Percentiles rank a stretch among this genome's conserved stretches.
These are phyloP conservation scores for Eristalis pertinax DNA, from an alignment of 2,888 invertebrate genomes.

Conservation along the genomic window DNA sequence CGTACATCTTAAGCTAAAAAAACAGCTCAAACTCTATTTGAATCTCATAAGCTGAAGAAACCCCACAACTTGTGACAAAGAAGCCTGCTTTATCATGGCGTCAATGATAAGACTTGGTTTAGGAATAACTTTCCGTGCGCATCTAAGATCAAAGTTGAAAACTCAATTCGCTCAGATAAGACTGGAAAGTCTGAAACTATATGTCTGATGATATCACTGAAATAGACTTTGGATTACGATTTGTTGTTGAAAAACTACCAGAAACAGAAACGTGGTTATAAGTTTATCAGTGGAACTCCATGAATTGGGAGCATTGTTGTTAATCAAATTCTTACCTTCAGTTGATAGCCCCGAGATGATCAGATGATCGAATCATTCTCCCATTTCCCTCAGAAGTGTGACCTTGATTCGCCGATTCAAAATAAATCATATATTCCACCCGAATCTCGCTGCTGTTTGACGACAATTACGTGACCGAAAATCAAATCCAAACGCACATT, in stretches of 20 bases:
- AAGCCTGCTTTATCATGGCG: too few relatives aligned
- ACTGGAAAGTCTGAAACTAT: background rate
- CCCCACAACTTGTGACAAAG: too few relatives aligned
- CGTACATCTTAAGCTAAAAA: too few relatives aligned
- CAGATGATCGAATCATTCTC: background rate
- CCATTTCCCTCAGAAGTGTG: background rate
- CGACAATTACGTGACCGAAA: slow-evolving; percentile 12
- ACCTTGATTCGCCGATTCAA: background rate
- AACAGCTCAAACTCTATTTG: too few relatives aligned
- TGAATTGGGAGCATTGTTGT: background rate
- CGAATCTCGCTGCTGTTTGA: slow-evolving; percentile 1
- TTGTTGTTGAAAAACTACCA: background rate
- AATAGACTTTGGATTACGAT: background rate
- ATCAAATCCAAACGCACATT: slow-evolving; percentile 4
- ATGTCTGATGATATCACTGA: background rate
- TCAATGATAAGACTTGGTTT: background rate
- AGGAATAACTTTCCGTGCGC: background rate
- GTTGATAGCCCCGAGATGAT: background rate
- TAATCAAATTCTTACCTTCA: background rate
- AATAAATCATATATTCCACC: slow-evolving; percentile 12
- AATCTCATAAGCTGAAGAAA: too few relatives aligned
- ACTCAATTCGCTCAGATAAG: background rate
- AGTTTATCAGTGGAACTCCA: too few relatives aligned
- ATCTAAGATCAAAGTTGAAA: background rate
- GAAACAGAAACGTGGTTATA: too few relatives aligned